A percentile compares a stretch with the other conserved stretches of the same genome.
These are phyloP conservation scores for Isotomurus palustris DNA, from an alignment of 2,888 invertebrate genomes.

Conservation along the genomic window DNA sequence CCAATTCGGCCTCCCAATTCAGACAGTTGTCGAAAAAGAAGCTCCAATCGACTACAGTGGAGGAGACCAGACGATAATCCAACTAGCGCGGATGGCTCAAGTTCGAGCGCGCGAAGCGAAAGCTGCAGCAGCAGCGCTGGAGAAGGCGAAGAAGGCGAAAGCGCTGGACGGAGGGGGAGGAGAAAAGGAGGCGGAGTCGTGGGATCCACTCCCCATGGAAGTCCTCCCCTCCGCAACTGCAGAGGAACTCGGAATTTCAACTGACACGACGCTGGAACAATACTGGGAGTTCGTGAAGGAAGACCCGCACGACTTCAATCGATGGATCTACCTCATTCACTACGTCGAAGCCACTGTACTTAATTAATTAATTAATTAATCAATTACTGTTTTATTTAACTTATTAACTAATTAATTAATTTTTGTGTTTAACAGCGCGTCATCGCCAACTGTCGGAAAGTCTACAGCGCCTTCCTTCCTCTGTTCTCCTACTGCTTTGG, in stretches of 20 bases:
- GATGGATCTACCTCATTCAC: slow-evolving; percentile 47
- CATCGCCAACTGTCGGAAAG: slow-evolving; percentile 45
- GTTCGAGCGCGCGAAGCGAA: slow-evolving; percentile 30
- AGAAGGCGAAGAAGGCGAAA: slow-evolving; percentile 18
- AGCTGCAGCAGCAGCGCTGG: slow-evolving; percentile 27
- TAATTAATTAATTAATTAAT: neutral
- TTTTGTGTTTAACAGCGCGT: slow-evolving; percentile 39
- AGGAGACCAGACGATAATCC: slow-evolving; percentile 35
- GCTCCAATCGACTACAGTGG: neutral
- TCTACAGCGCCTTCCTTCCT: slow-evolving; percentile 48
- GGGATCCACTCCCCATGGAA: slow-evolving; percentile 45
- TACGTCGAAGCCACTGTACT: slow-evolving; percentile 47
- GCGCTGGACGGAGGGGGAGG: neutral
- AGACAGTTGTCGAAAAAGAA: slow-evolving; percentile 17
- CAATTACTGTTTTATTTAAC: neutral
- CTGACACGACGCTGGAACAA: slow-evolving; percentile 42
- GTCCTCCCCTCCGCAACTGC: slow-evolving; percentile 34
- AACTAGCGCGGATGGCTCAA: slow-evolving; percentile 40
- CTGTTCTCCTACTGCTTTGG: slow-evolving; percentile 48
- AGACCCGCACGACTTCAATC: slow-evolving; percentile 47
- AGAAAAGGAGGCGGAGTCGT: slow-evolving; percentile 31
- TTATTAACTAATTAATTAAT: slow-evolving; percentile 4
- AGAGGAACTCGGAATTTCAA: slow-evolving; percentile 30
- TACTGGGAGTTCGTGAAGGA: slow-evolving; percentile 48
- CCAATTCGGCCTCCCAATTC: slow-evolving; percentile 37